Percentiles rank a stretch among this genome's conserved stretches.
Evolutionary conservation across 2,113 vertebrate genomes (phyloP).

Genomic region (Cariama cristata): DNA sequence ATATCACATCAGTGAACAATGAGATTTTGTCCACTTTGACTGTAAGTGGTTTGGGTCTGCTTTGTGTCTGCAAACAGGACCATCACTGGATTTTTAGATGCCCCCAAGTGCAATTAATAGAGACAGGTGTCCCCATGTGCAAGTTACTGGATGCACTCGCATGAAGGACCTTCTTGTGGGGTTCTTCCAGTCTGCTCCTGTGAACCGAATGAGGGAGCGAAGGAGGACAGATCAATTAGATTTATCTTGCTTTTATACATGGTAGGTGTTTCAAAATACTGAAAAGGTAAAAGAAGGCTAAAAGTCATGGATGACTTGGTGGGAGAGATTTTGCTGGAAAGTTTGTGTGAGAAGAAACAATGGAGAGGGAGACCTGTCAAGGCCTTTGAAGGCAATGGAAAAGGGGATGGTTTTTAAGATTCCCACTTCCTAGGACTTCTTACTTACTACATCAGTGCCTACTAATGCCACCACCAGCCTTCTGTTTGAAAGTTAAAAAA

Average conservation of each 20-base stretch:
- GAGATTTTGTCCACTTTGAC: not conserved
- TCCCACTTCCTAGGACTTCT: not conserved
- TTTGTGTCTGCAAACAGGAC: not conserved
- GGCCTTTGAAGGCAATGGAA: not conserved
- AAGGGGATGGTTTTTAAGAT: not conserved
- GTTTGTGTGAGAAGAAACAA: not conserved
- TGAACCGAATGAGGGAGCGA: not conserved
- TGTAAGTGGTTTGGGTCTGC: not conserved
- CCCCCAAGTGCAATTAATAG: not conserved
- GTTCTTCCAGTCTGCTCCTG: not conserved
- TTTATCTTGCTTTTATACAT: not conserved
- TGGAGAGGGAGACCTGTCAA: not conserved
- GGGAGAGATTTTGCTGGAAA: not conserved
- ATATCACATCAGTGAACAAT: not conserved
- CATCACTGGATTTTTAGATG: not conserved
- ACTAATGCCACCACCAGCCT: not conserved
- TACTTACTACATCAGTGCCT: not conserved
- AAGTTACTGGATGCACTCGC: not conserved
- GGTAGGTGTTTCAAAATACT: not conserved
- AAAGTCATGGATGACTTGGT: not conserved
- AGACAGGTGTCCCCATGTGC: accelerated
- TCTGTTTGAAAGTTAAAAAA: not conserved
- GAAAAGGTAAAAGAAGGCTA: not conserved
- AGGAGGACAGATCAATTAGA: not conserved
- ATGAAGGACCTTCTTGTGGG: not conserved